Evolutionary conservation across 2,113 vertebrate genomes (phyloP), one percentile per base, ranked within the genome.

Genomic region (Tamias sibiricus): DNA sequence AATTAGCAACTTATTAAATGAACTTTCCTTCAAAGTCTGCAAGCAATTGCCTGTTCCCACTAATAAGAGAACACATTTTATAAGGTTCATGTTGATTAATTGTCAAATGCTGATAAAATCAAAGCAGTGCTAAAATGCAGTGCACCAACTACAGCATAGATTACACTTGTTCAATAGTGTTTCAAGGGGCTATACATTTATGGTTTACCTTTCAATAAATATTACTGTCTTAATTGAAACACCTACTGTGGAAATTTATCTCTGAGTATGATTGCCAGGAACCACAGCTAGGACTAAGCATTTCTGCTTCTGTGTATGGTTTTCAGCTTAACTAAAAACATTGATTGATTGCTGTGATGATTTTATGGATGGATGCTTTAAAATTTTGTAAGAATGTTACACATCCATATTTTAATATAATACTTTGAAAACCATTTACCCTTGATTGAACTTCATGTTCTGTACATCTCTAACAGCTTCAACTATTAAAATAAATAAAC

Each of bases 61-160:
- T 97, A 98, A 97, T 97, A 97, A 85, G 94, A 95, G 95, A 97
- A 71, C 95, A 77, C 97, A 95, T 97, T 98, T 91, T 98, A 98
- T 98, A 97, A 95, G 94, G 91, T 96, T 95, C 90, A 94, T 0
- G 96, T 93, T 97, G 97, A 98, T 98, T 96, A 97, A 97, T 97
- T 98, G 96, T 97, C 95, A 98, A 97, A 97, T 91, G 95, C 95
- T 95, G 97, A 97, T 97, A 97, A 97, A 97, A 96, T 96, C 95
- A 97, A 96, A 96, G 87, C 90, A 87, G 74, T 54, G 87, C 79
- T 96, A 72, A 97, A 93, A 97, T 87, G 71, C n/a, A 81, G 66
- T 57, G 28, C 42, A 83, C 88, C 96, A 76, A 86, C 28, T 52
- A 22, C 54, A 91, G 76, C 94, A 80, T 97, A 97, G 97, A 97